Evolutionary conservation across 2,113 vertebrate species (phyloP).

Genomic region (Coracopsis vasa): DNA sequence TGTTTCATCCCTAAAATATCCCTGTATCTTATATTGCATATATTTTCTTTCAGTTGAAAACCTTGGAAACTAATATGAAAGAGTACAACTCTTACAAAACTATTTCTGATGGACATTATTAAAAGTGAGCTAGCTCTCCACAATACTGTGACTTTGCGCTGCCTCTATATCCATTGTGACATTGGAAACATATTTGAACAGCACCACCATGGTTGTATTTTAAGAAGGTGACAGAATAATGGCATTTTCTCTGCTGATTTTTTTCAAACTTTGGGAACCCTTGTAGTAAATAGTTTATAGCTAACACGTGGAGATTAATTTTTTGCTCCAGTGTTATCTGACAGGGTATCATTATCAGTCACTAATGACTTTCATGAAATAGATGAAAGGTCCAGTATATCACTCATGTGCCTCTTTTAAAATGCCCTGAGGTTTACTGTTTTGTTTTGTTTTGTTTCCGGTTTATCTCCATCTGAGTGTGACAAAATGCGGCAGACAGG

Average conservation of each 20-base stretch:
- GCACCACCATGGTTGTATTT: neutral
- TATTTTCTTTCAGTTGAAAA: neutral
- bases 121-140: neutral
- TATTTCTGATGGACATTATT: neutral
- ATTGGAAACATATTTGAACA: slow-evolving; percentile 3
- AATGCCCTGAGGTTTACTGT: slow-evolving; percentile 14
- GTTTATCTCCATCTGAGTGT: slow-evolving; percentile 61
- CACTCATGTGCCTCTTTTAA: slow-evolving; percentile 43
- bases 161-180: neutral
- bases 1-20: neutral
- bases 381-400: slow-evolving; percentile 47
- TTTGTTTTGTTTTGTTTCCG: neutral
- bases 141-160: neutral
- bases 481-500: slow-evolving; percentile 48
- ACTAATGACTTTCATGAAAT: slow-evolving; percentile 14
- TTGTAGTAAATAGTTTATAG: slow-evolving; percentile 25
- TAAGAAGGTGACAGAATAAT: neutral
- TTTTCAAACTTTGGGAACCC: neutral
- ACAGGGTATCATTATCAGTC: slow-evolving; percentile 22
- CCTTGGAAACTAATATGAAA: neutral
- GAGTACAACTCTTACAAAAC: neutral
- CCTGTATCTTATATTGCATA: neutral
- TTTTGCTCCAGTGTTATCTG: slow-evolving; percentile 29
- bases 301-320: slow-evolving; percentile 12
- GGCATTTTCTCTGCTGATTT: neutral